These are phyloP conservation scores for Ancistrus triradiatus DNA, from an alignment of 2,113 vertebrate species.

Conservation along the genomic window DNA sequence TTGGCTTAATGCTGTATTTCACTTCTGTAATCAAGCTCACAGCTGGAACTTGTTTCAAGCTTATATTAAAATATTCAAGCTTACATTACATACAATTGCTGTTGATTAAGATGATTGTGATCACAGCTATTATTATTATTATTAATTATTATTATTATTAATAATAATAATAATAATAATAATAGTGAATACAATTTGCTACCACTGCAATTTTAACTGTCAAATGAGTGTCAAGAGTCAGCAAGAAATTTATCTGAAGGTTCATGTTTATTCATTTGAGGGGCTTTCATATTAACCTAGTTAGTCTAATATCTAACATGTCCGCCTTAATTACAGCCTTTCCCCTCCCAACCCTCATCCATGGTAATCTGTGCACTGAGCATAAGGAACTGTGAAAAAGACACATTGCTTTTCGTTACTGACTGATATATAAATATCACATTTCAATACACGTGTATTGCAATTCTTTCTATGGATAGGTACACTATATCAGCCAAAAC, in stretches of 20 bases:
- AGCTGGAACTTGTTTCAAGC: too few species aligned
- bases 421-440: too few species aligned
- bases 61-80: too few species aligned
- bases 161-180: conserved; percentile 5
- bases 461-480: too few species aligned
- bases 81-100: too few species aligned
- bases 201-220: neutral
- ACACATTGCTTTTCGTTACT: too few species aligned
- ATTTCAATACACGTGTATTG: too few species aligned
- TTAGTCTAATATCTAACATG: conserved; percentile 65
- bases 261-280: conserved; percentile 64
- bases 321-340: conserved; percentile 64
- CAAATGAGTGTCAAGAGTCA: too few species aligned
- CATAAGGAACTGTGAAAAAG: conserved; percentile 46
- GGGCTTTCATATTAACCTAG: conserved; percentile 67
- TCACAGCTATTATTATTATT: neutral
- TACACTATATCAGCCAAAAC: too few species aligned
- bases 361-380: conserved; percentile 39
- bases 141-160: conserved; percentile 1
- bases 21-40: too few species aligned
- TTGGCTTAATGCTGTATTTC: too few species aligned
- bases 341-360: conserved; percentile 35
- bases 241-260: conserved; percentile 47
- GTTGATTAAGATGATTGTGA: too few species aligned
- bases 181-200: neutral